A percentile compares a stretch with the other conserved stretches of the same genome.
Evolutionary conservation across 2,113 vertebrate genomes (phyloP).

Genomic region (Ciconia maguari): DNA sequence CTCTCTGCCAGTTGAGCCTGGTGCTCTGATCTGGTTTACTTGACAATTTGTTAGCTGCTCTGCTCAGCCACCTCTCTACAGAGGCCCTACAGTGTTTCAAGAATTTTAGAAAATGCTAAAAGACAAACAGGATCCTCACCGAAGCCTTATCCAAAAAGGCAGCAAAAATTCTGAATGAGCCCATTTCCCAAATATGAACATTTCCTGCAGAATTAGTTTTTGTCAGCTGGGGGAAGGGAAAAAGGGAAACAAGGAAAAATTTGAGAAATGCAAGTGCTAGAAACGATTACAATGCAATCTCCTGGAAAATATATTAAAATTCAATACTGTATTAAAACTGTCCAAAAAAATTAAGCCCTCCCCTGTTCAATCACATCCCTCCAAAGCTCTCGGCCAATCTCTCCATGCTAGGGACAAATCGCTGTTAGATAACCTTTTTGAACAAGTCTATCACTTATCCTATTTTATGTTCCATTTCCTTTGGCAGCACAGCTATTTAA

Average conservation of each 20-base stretch:
- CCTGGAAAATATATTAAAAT: background rate
- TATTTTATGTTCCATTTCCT: background rate
- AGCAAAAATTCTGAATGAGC: background rate
- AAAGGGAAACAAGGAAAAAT: background rate
- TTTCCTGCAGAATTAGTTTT: background rate
- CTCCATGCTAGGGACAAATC: background rate
- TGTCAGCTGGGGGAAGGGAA: background rate
- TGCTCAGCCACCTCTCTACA: background rate
- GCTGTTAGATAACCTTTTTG: background rate
- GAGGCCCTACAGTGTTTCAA: background rate
- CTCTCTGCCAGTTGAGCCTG: background rate
- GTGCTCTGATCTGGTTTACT: background rate
- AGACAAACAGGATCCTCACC: background rate
- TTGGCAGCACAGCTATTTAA: constrained; percentile 26
- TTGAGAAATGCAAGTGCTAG: background rate
- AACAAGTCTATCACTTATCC: constrained; percentile 1
- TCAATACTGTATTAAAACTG: background rate
- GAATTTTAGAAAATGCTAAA: background rate
- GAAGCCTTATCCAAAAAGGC: background rate
- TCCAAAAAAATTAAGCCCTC: background rate
- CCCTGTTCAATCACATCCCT: background rate
- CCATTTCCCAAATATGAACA: background rate
- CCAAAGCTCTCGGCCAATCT: background rate
- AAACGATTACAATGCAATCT: background rate
- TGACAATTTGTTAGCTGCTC: background rate